Conservation (phyloP, 2,797 vertebrate species). For the Hydrophis major region DNA sequence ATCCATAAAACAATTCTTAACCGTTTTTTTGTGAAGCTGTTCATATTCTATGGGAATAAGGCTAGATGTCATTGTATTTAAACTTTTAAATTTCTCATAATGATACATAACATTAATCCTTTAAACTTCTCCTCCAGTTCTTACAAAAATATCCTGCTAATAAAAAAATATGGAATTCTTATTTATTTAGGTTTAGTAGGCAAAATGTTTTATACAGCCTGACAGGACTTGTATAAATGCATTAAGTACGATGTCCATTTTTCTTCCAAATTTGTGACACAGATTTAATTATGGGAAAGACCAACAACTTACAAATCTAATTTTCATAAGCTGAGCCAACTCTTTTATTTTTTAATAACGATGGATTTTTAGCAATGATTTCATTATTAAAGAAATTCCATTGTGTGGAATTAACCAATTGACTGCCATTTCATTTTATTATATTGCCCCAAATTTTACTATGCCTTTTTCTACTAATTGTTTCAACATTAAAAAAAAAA, state of each 20-base stretch:
- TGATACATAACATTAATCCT: constrained; percentile 21
- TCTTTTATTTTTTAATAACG: constrained; percentile 78
- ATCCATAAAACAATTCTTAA: not conserved
- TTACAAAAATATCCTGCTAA: constrained; percentile 52
- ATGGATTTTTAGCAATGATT: constrained; percentile 80
- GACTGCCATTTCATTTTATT: constrained; percentile 69
- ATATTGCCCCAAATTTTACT: constrained; percentile 60
- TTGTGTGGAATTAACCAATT: constrained; percentile 71
- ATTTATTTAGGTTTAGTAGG: constrained; percentile 66
- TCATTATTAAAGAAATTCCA: constrained; percentile 77
- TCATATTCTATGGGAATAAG: not conserved
- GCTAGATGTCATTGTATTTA: constrained; percentile 21
- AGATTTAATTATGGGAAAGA: constrained; percentile 82
- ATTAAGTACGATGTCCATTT: constrained; percentile 82
- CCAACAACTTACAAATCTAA: constrained; percentile 79
- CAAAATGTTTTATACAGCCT: constrained; percentile 71
- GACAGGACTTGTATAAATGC: constrained; percentile 78
- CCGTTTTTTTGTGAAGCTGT: not conserved
- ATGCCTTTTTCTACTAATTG: constrained; percentile 52
- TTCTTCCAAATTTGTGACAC: constrained; percentile 83
- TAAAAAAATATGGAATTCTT: constrained; percentile 73
- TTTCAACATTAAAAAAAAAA: constrained; percentile 52
- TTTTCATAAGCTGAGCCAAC: constrained; percentile 74
- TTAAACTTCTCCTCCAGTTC: not conserved
- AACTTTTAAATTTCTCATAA: constrained; percentile 30